Conservation (phyloP, 2,797 vertebrate genomes). For the Melanogrammus aeglefinus region DNA sequence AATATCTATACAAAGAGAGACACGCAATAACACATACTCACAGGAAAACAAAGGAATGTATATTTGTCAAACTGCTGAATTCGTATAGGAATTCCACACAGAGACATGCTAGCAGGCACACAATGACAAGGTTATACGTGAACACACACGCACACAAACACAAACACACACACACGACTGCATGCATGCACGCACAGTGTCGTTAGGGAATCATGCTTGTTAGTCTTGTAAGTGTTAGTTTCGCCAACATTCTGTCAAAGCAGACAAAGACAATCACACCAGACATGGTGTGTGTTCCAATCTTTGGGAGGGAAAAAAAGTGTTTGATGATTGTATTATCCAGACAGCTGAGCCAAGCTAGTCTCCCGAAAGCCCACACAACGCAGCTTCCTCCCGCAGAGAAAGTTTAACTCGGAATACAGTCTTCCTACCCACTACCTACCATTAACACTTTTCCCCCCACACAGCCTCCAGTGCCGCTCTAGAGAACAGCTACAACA, state of each 20-base stretch:
- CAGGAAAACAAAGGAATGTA: not conserved
- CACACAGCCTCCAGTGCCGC: not conserved
- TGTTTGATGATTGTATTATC: constrained; percentile 70
- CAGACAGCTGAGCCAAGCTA: constrained; percentile 59
- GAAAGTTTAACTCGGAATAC: constrained; percentile 50
- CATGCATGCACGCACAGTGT: constrained; percentile 14
- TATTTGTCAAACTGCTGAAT: not conserved
- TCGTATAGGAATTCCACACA: not conserved
- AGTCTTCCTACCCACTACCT: not conserved
- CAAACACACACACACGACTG: not conserved
- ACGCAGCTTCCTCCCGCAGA: constrained; percentile 48
- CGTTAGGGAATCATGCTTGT: constrained; percentile 58
- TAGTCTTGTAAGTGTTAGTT: constrained; percentile 65
- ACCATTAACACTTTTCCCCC: not conserved
- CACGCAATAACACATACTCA: not conserved
- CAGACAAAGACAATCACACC: constrained; percentile 62
- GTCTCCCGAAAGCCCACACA: constrained; percentile 41
- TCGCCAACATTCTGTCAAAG: constrained; percentile 69
- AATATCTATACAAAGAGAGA: not conserved
- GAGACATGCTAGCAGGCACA: constrained; percentile 23
- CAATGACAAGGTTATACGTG: not conserved
- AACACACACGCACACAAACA: not conserved
- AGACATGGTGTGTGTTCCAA: constrained; percentile 54
- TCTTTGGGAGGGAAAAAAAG: constrained; percentile 53
- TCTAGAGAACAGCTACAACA: not conserved